phyloP scores from a whole-genome alignment of 1,140 invertebrate species.

The Bombus haemorrhoidalis region DNA sequence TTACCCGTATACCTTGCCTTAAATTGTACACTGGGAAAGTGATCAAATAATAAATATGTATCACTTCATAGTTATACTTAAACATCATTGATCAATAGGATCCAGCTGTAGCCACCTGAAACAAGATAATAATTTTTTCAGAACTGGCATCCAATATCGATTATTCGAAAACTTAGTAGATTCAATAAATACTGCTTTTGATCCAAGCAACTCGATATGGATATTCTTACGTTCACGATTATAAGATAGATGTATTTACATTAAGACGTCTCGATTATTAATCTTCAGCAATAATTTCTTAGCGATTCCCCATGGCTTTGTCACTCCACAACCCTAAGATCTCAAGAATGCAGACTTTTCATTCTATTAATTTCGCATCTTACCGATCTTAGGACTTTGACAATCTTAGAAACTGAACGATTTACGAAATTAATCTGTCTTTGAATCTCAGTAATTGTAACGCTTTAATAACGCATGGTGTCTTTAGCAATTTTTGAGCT shows the following conservation, averaged over 20 bases:
- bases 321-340: neutral
- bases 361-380: neutral
- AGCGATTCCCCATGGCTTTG: too few species aligned
- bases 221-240: neutral
- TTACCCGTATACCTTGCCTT: neutral
- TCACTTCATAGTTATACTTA: neutral
- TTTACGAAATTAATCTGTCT: neutral
- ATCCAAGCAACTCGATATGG: neutral
- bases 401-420: neutral
- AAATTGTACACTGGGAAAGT: neutral
- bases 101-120: too few species aligned
- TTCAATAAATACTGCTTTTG: neutral
- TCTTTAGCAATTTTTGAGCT: neutral
- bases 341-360: neutral
- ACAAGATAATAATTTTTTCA: too few species aligned
- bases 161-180: neutral
- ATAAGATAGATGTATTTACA: too few species aligned
- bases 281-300: too few species aligned
- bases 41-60: neutral
- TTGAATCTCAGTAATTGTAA: neutral
- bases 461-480: neutral
- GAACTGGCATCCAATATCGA: too few species aligned
- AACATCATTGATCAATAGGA: neutral
- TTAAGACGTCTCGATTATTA: too few species aligned
- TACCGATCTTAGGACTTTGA: neutral